Percentiles rank a stretch among this genome's conserved stretches.
phyloP scores from a whole-genome alignment of 2,113 vertebrate genomes.

The Apaloderma vittatum region DNA sequence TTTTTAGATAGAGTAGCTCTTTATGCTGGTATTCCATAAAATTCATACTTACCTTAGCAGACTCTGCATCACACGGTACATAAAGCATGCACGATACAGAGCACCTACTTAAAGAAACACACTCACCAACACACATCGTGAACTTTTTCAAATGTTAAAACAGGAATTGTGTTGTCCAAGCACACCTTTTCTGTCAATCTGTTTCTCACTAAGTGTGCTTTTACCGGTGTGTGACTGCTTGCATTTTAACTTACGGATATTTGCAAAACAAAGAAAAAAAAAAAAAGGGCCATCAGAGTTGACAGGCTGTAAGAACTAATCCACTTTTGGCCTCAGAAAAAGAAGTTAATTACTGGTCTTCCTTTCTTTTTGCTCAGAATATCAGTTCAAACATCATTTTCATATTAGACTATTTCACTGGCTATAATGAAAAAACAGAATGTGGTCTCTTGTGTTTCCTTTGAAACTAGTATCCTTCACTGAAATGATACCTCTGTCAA shows the following conservation, averaged over 20 bases:
- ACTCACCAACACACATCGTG: slow-evolving; percentile 83
- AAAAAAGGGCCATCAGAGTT: not conserved
- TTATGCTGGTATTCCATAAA: slow-evolving; percentile 79
- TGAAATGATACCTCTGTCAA: not conserved
- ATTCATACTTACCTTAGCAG: slow-evolving; percentile 84
- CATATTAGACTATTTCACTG: not conserved
- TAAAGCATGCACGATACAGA: slow-evolving; percentile 83
- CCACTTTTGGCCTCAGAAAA: slow-evolving; percentile 43
- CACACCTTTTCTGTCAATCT: slow-evolving; percentile 45
- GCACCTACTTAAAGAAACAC: slow-evolving; percentile 88
- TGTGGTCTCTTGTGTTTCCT: not conserved
- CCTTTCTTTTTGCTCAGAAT: not conserved
- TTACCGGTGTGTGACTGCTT: not conserved
- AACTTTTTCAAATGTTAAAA: slow-evolving; percentile 79
- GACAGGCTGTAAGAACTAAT: slow-evolving; percentile 18
- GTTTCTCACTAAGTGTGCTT: not conserved
- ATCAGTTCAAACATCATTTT: not conserved
- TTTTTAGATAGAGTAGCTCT: slow-evolving; percentile 45
- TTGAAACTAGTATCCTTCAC: not conserved
- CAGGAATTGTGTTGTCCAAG: slow-evolving; percentile 18
- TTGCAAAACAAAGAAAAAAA: not conserved
- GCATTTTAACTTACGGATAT: not conserved
- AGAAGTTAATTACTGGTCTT: not conserved
- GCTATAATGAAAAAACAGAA: not conserved
- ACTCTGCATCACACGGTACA: slow-evolving; percentile 85